Base-by-base conservation (phyloP, 2,113 vertebrate genomes). In the Mionectes macconnelli region DNA sequence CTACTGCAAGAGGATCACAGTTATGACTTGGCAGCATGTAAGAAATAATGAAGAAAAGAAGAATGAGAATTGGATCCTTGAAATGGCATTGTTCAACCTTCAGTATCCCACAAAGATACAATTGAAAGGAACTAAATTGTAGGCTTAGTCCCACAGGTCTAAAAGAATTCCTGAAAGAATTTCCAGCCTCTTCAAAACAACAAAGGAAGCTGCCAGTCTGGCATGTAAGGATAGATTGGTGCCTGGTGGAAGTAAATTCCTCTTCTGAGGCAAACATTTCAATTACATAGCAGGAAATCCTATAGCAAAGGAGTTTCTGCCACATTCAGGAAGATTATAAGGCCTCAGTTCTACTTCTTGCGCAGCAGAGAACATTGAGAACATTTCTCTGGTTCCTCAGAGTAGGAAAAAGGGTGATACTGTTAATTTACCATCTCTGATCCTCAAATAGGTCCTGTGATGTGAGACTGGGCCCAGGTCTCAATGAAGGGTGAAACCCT, bases 191-290 rank as follows among this genome's bases (percentile, higher is more conserved):
- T 97, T 94, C 95, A 95, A 70, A 96, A 91, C 52, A 97, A 97
- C 96, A 96, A 97, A 97, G 50, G 80, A 91, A 97, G 80, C 94
- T 97, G 96, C 95, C 96, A 95, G 85, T 95, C 84, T 95, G 95
- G 95, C 94, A 95, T 97, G 94, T 90, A 89, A 93, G 95, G 90
- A 93, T 95, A 96, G 84, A 95, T 90, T 91, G 89, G 91, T 95
- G 91, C 93, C 94, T 96, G 95, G 77, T 96, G 87, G 86, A 97
- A 95, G 64, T 80, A 92, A 96, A 96, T 96, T 95, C 87, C 93
- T 94, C 1, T 0, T 94, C 78, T 59, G 89, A 97, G 80, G 64
- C 81, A 75, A 89, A 94, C 74, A 78, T 91, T 96, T 97, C 94
- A 96, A 92, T 95, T 95, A 93, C 87, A 85, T 83, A 82, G 94